A percentile compares a stretch with the other conserved stretches of the same genome.
Evolutionary conservation across 2,797 vertebrate genomes (phyloP).

Genomic region (Tenualosa thibaudeaui): DNA sequence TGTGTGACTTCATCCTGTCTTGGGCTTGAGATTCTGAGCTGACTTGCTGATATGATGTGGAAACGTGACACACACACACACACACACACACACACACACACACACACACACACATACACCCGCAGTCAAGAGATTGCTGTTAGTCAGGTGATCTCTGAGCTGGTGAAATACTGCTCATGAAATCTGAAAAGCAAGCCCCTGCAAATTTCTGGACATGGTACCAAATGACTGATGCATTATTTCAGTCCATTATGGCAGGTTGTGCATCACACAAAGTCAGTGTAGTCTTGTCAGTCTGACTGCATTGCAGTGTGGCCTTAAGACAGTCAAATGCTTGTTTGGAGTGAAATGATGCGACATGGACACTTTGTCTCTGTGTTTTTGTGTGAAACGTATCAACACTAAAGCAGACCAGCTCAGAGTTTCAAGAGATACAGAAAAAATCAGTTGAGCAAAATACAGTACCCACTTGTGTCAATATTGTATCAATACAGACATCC

Average conservation of each 20-base stretch:
- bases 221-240: background rate
- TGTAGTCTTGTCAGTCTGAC: background rate
- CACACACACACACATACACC: no score
- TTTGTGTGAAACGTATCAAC: background rate
- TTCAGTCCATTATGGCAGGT: background rate
- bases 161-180: background rate
- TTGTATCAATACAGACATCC: slow-evolving; percentile 69
- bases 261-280: background rate
- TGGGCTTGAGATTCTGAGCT: slow-evolving; percentile 69
- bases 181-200: background rate
- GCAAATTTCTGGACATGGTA: background rate
- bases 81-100: no score
- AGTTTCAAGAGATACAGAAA: slow-evolving; percentile 65
- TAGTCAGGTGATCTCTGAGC: background rate
- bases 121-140: background rate
- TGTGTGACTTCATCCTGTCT: slow-evolving; percentile 52
- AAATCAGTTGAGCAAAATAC: slow-evolving; percentile 55
- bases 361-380: background rate
- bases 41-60: slow-evolving; percentile 28
- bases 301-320: slow-evolving; percentile 3
- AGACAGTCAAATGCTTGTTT: background rate
- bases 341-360: background rate
- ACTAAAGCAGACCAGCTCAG: slow-evolving; percentile 53
- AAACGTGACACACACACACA: background rate
- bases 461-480: slow-evolving; percentile 66